Base-by-base conservation (phyloP, 2,113 vertebrate genomes). In the Eulacestoma nigropectus region DNA sequence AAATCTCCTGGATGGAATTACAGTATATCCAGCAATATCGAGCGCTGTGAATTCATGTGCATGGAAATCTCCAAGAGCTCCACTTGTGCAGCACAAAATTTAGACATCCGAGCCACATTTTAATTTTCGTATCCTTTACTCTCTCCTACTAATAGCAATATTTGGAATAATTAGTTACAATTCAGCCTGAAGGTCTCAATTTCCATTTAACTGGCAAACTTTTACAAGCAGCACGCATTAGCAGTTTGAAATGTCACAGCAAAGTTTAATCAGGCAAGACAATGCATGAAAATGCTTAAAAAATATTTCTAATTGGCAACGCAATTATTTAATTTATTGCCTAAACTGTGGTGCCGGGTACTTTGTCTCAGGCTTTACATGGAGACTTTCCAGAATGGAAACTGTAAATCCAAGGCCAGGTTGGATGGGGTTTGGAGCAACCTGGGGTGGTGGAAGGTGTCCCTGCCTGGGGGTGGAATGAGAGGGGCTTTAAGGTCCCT, bases 101-200 rank as follows among this genome's bases (percentile, higher is more conserved):
- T 46, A 69, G 59, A 86, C 49, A 84, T 86, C 73, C 9, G n/a
- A 88, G 72, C 50, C 60, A 69, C 91, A 64, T 57, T 91, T 75
- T 84, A 80, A 13, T 73, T 86, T 84, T 95, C 67, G 32, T 82
- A 47, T 67, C 42, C 41, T 90, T 94, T 91, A 37, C 68, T 74
- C 78, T 96, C 52, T 14, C 57, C 55, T 87, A 73, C 64, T 95
- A 70, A 84, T 72, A 87, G 69, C 83, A 94, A 94, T 89, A 84
- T 89, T 96, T 96, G 77, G 80, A 91, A 79, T 92, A 93, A 95
- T 96, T 94, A 87, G 46, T 70, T 88, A 80, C 30, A 76, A 90
- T n/a, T 91, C 67, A 97, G 56, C 55, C 84, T 50, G 85, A 94
- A 97, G 83, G 70, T 80, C 90, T 97, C 63, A 76, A 80, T 90